Base-by-base conservation (phyloP, 1,140 invertebrate species). In the Chlorops oryzae region DNA sequence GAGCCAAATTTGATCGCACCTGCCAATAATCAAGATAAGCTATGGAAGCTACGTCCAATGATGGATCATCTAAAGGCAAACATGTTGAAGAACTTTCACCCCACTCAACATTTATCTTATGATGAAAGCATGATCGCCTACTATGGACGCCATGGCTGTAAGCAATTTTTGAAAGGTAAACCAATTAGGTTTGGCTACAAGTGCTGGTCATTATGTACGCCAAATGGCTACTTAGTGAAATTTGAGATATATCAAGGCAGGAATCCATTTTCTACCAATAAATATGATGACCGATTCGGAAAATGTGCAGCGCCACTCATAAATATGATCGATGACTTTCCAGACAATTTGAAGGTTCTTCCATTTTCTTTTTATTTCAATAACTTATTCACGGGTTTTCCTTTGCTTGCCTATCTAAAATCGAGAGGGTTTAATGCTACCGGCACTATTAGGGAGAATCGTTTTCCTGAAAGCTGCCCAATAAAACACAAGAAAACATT, bases 71-170 rank as follows among this genome's bases (percentile, higher is more conserved):
- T 47, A 20, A 47, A 47, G 35, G 27, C 27, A 6, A 47, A 47
- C 9, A 20, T 47, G 22, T 18, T 52, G 42, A 27, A 54, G 18
- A n/a, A 42, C 58, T 51, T 63, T 58, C 48, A 56, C 34, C 58
- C 58, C 18, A 53, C 51, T 35, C 27, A 52, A 62, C 55, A 55
- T 44, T 48, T 63, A 12, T 43, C 37, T 17, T 59, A 56, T 45
- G 62, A 62, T 57, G 59, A 67, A 52, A 55, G 54, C 17, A 65
- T 65, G 62, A 52, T 65, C n/a, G n/a, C n/a, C n/a, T n/a, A 66
- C 55, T 66, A 51, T 52, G 65, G 61, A 9, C 47, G 43, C 43
- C 63, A 63, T 50, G 37, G 49, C 9, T 59, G 54, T 39, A 63
- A 65, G 37, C 59, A 67, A 46, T 63, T 58, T 51, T 62, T 61